A percentile compares a stretch with the other conserved stretches of the same genome.
phyloP scores from a whole-genome alignment of 2,888 invertebrate species.

The Eristalis intricaria region DNA sequence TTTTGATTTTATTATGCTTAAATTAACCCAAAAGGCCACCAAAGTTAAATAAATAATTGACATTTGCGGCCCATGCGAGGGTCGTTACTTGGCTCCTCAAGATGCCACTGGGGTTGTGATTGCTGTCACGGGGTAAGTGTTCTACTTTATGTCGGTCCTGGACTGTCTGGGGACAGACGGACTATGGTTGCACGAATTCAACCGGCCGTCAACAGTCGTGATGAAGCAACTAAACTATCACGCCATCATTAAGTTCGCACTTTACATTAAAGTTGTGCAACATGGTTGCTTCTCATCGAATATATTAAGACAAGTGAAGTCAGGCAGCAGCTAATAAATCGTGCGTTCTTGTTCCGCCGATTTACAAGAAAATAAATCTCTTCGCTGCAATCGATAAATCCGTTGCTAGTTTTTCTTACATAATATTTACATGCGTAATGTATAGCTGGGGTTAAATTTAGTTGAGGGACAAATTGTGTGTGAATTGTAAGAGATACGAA shows the following conservation, averaged over 20 bases:
- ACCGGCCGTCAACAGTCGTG: too few relatives aligned
- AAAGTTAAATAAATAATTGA: background rate
- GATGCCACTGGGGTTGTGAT: background rate
- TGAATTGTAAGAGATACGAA: too few relatives aligned
- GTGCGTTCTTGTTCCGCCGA: background rate
- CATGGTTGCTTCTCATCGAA: background rate
- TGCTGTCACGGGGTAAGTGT: background rate
- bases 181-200: too few relatives aligned
- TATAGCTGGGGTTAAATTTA: too few relatives aligned
- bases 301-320: background rate
- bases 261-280: background rate
- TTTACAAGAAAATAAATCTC: background rate
- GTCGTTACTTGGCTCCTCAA: background rate
- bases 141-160: background rate
- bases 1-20: constrained; percentile 9
- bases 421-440: background rate
- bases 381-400: background rate
- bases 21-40: constrained; percentile 6
- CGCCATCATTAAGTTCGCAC: background rate
- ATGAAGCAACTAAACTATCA: background rate
- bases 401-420: background rate
- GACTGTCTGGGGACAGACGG: background rate
- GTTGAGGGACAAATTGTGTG: too few relatives aligned
- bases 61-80: background rate
- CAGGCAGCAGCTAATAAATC: background rate